Evolutionary conservation across 2,113 vertebrate genomes (phyloP).

Genomic region (rat (Rattus norvegicus)): DNA sequence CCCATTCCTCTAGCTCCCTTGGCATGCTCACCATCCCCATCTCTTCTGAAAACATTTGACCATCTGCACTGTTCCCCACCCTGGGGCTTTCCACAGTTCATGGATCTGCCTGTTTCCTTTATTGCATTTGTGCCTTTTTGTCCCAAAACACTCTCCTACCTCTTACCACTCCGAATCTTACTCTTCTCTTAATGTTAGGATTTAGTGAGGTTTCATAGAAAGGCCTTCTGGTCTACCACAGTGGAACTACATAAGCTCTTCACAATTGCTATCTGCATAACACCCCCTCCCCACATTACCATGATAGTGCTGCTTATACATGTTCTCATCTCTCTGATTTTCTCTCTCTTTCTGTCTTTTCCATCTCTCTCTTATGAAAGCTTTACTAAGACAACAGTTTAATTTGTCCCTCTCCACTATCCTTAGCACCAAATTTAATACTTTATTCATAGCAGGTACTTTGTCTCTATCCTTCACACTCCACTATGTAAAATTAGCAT

Average conservation of each 20-base stretch:
- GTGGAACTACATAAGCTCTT: background rate
- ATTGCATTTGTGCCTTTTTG: background rate
- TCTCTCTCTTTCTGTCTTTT: background rate
- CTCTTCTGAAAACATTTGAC: background rate
- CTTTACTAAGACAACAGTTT: background rate
- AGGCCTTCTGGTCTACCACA: background rate
- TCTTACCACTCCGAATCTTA: background rate
- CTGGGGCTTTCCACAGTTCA: background rate
- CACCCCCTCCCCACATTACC: no score
- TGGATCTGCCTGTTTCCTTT: background rate
- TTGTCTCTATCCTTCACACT: background rate
- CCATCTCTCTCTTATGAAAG: background rate
- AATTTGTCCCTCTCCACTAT: background rate
- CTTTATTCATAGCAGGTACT: background rate
- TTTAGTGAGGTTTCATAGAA: background rate
- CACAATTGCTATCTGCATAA: background rate
- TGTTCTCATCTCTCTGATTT: background rate
- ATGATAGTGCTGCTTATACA: background rate
- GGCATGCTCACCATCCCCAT: background rate
- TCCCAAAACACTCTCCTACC: background rate
- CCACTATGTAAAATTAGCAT: background rate
- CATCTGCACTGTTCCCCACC: accelerated
- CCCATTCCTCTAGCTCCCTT: background rate
- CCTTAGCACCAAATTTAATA: background rate
- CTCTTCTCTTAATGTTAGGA: background rate